A percentile compares a stretch with the other conserved stretches of the same genome.
Conservation (phyloP, 2,113 vertebrate species). For the Spea bombifrons region DNA sequence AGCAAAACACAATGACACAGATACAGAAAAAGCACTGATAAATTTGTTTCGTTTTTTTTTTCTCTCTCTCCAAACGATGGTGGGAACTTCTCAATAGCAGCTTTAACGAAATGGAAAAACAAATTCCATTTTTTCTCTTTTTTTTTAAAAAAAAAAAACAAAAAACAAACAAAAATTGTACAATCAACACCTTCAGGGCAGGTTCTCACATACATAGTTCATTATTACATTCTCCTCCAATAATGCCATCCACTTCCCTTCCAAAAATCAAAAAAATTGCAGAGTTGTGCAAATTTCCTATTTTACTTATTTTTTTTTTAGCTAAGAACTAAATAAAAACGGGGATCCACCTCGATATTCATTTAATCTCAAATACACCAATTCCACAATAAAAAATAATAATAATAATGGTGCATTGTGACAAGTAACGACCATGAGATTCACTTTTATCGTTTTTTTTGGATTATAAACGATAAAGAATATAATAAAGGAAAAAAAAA, state of each 20-base stretch:
- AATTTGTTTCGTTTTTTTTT: slow-evolving; percentile 16
- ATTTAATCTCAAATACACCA: slow-evolving; percentile 64
- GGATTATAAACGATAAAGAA: slow-evolving; percentile 52
- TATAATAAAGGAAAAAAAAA: slow-evolving; percentile 36
- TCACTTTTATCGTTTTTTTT: slow-evolving; percentile 52
- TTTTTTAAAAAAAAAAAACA: not conserved
- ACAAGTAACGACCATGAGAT: slow-evolving; percentile 46
- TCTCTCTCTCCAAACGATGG: slow-evolving; percentile 74
- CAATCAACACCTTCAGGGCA: slow-evolving; percentile 81
- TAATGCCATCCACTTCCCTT: slow-evolving; percentile 63
- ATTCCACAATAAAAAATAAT: slow-evolving; percentile 56
- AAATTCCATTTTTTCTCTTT: slow-evolving; percentile 60
- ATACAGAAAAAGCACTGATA: slow-evolving; percentile 81
- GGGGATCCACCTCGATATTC: slow-evolving; percentile 49
- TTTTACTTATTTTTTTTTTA: slow-evolving; percentile 38
- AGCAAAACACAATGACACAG: slow-evolving; percentile 87
- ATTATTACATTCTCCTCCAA: slow-evolving; percentile 68
- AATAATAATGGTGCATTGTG: slow-evolving; percentile 54
- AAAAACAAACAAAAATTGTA: slow-evolving; percentile 51
- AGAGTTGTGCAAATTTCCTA: slow-evolving; percentile 74
- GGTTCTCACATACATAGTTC: slow-evolving; percentile 68
- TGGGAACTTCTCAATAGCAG: slow-evolving; percentile 91
- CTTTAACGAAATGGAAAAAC: slow-evolving; percentile 79
- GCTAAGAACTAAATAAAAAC: slow-evolving; percentile 23
- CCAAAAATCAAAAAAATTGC: slow-evolving; percentile 62